Conservation (phyloP, 2,797 vertebrate genomes). For the Centropyge bicolor region DNA sequence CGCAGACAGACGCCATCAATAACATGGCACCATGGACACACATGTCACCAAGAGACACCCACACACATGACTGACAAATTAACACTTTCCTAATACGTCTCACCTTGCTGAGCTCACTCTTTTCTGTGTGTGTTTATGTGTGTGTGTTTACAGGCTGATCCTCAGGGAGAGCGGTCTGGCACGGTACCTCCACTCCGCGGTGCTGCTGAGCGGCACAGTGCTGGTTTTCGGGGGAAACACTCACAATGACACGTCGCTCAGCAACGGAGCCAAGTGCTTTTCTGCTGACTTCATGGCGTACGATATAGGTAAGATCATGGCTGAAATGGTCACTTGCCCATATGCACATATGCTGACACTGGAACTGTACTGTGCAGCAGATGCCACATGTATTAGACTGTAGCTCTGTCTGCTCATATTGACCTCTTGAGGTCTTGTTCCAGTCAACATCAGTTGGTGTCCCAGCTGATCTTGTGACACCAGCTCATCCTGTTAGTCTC, state of each 20-base stretch:
- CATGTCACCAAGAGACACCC: constrained; percentile 11
- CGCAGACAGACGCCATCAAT: constrained; percentile 58
- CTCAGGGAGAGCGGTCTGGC: constrained; percentile 92
- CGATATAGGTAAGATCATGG: constrained; percentile 88
- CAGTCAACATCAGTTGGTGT: no score
- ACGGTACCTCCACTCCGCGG: constrained; percentile 93
- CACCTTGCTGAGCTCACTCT: neutral
- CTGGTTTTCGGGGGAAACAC: constrained; percentile 97
- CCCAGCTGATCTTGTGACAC: neutral
- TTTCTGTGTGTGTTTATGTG: constrained; percentile 84
- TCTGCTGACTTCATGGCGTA: constrained; percentile 94
- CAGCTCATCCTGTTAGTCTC: neutral
- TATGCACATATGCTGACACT: neutral
- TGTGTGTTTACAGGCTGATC: constrained; percentile 89
- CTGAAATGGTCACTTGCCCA: neutral
- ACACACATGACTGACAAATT: constrained; percentile 24
- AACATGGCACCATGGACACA: constrained; percentile 43
- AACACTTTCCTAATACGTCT: constrained; percentile 21
- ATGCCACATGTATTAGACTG: neutral
- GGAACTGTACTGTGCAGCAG: no score
- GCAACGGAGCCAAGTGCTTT: constrained; percentile 96
- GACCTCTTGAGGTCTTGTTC: no score
- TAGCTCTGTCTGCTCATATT: neutral
- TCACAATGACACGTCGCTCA: constrained; percentile 96
- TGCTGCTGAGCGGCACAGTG: constrained; percentile 92